Base-by-base conservation (phyloP, 2,888 invertebrate genomes). In the Orthosia cruda region DNA sequence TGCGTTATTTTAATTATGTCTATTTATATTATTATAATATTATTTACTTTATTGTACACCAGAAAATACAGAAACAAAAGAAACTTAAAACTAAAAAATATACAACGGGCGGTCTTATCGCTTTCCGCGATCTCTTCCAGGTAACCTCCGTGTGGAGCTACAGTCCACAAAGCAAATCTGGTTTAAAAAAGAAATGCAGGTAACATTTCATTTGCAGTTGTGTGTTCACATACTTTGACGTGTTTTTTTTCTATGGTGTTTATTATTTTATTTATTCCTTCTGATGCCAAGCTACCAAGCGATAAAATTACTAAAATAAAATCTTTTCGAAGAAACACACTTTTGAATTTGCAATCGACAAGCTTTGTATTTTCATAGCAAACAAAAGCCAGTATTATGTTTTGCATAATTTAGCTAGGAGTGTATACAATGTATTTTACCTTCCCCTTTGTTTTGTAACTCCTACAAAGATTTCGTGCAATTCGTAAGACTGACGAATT, bases 1-100 rank as follows among this genome's bases (percentile, higher is more conserved):
- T 55, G 20, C 9, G 9, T 61, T 20, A 61, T 45, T 61, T 61
- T 61, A 61, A 61, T 61, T 61, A 45, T 61, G 15, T 45, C 13
- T 9, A 20, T 20, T 40, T 59, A 59, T 5, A 1, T 40, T n/a
- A n/a, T n/a, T n/a, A n/a, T n/a, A n/a, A n/a, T n/a, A n/a, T n/a
- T n/a, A n/a, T n/a, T n/a, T n/a, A n/a, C n/a, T n/a, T n/a, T n/a
- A n/a, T n/a, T n/a, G n/a, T n/a, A n/a, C n/a, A n/a, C n/a, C n/a
- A n/a, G n/a, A n/a, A n/a, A n/a, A n/a, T n/a, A n/a, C n/a, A n/a
- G n/a, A n/a, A n/a, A n/a, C n/a, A n/a, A n/a, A n/a, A n/a, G n/a
- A n/a, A n/a, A n/a, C n/a, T n/a, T n/a, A n/a, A n/a, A n/a, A n/a
- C n/a, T n/a, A n/a, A n/a, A n/a, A n/a, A n/a, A n/a, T n/a, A n/a